A percentile compares a stretch with the other conserved stretches of the same genome.
Evolutionary conservation across 2,797 vertebrate species (phyloP).

Genomic region (Rhodeus uyekii): DNA sequence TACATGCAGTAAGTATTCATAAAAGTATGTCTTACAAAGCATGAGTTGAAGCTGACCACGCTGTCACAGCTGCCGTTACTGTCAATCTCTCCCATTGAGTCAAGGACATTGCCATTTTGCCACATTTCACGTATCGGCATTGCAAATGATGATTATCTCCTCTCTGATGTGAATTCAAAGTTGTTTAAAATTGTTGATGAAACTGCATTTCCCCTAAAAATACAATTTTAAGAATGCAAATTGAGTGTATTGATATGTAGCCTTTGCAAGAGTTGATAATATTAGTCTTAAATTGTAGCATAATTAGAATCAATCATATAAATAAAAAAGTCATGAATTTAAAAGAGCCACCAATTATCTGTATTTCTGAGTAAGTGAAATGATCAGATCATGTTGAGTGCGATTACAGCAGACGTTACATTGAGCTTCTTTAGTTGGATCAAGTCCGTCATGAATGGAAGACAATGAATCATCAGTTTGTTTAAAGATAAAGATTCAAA

Average conservation of each 20-base stretch:
- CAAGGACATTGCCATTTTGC: slow-evolving; percentile 75
- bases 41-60: slow-evolving; percentile 81
- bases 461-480: slow-evolving; percentile 56
- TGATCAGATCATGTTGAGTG: slow-evolving; percentile 66
- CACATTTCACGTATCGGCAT: slow-evolving; percentile 88
- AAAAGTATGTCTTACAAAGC: slow-evolving; percentile 62
- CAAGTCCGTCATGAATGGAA: slow-evolving; percentile 66
- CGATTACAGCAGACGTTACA: slow-evolving; percentile 69
- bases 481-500: slow-evolving; percentile 35
- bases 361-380: slow-evolving; percentile 56
- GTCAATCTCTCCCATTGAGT: slow-evolving; percentile 71
- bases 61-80: slow-evolving; percentile 84
- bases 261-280: neutral
- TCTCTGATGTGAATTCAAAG: no score
- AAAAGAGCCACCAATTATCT: slow-evolving; percentile 3
- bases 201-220: slow-evolving; percentile 6
- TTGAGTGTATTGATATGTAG: neutral
- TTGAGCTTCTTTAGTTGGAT: slow-evolving; percentile 71
- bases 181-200: slow-evolving; percentile 4
- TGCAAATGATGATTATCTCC: slow-evolving; percentile 59
- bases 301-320: neutral
- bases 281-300: no score
- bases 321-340: neutral
- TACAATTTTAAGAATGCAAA: neutral
- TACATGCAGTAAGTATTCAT: neutral